Base-by-base conservation (phyloP, 1,140 invertebrate species). In the Arion vulgaris region DNA sequence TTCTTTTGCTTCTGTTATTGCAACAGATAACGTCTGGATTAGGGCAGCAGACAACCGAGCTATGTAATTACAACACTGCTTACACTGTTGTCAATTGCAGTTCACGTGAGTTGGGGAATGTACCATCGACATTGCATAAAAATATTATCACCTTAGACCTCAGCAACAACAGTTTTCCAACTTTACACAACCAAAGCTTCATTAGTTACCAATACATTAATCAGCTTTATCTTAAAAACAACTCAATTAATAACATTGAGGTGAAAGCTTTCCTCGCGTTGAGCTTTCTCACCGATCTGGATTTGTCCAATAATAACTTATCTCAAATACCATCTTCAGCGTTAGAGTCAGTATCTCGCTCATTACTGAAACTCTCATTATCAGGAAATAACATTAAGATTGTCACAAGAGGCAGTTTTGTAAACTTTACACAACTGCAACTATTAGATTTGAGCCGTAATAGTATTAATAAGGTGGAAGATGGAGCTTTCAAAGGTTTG, bases 241-340 rank as follows among this genome's bases (percentile, higher is more conserved):
- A 91, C 72, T 82, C 86, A 45, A 86, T 91, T 36, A 80, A 81
- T 19, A 66, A 53, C 32, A 86, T 91, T 34, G 69, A 89, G 39
- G 26, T 32, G 0, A 79, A 88, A n/a, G 89, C 90, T 0, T 89
- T 91, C 74, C 68, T 57, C 13, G 82, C 81, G 45, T 82, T 91
- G 17, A 72, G 68, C 28, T 83, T 84, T 45, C 84, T 91, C 34
- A 83, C 87, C 53, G 76, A 83, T 26, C 82, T 91, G 49, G 88
- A 91, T 83, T 83, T 91, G 15, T 86, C 89, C 41, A 84, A 87
- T n/a, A 91, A 91, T 81, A 75, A 86, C 28, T 62, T 91, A 13
- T 75, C 38, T 15, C 69, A 34, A 23, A 82, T 90, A 15, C 90
- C 90, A 11, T 78, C 84, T 0, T 73, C 84, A 11, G 81, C 86